These are phyloP conservation scores for Rhincodon typus DNA, from an alignment of 2,797 vertebrate genomes.

Conservation along the genomic window DNA sequence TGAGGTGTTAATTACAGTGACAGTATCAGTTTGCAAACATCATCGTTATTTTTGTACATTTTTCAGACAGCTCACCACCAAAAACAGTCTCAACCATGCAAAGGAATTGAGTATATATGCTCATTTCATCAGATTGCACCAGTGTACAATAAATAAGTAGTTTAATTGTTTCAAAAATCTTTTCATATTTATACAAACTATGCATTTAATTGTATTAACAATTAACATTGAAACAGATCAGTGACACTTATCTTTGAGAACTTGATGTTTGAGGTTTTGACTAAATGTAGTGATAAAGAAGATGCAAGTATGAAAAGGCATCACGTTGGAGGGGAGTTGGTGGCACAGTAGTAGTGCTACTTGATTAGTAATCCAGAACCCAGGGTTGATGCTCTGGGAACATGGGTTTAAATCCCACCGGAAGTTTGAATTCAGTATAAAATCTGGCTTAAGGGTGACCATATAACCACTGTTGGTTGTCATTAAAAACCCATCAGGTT, in stretches of 20 bases:
- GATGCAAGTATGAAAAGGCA: slow-evolving; percentile 39
- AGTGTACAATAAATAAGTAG: not conserved
- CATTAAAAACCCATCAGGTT: too few relatives aligned
- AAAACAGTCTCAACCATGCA: not conserved
- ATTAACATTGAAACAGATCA: not conserved
- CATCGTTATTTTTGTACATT: not conserved
- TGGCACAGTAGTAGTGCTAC: too few relatives aligned
- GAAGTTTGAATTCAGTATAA: too few relatives aligned
- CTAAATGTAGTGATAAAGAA: not conserved
- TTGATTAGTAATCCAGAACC: too few relatives aligned
- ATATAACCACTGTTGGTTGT: too few relatives aligned
- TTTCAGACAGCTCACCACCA: not conserved
- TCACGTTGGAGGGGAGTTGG: too few relatives aligned
- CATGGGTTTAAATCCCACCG: too few relatives aligned
- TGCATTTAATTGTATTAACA: not conserved
- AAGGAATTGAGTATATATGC: not conserved
- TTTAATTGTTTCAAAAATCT: not conserved
- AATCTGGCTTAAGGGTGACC: too few relatives aligned
- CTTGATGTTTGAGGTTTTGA: not conserved
- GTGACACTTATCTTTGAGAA: not conserved
- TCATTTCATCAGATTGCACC: not conserved
- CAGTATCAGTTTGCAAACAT: slow-evolving; percentile 28
- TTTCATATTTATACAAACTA: not conserved
- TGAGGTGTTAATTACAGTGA: not conserved
- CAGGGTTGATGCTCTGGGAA: too few relatives aligned